These are phyloP conservation scores for Syrmaticus mikado DNA, from an alignment of 2,113 vertebrate species.

Conservation along the genomic window DNA sequence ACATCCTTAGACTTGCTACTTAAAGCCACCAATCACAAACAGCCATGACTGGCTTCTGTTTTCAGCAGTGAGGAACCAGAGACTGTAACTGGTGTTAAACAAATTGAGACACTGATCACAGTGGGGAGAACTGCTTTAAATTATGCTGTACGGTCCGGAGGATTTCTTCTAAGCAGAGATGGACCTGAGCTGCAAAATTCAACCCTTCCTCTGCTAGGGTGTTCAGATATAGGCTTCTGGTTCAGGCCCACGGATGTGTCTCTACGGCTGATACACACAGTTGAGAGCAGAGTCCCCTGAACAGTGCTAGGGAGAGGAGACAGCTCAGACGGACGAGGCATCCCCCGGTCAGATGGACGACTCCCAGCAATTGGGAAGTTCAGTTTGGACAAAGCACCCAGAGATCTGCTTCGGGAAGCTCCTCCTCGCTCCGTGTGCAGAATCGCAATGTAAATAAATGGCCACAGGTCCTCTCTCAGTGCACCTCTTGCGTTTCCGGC, in stretches of 20 bases:
- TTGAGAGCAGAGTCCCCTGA: slow-evolving; percentile 71
- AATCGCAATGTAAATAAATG: slow-evolving; percentile 21
- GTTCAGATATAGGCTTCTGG: slow-evolving; percentile 66
- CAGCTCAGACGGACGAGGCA: slow-evolving; percentile 57
- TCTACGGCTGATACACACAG: slow-evolving; percentile 51
- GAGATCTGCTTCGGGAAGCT: slow-evolving; percentile 36
- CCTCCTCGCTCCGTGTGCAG: slow-evolving; percentile 59
- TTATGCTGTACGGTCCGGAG: slow-evolving; percentile 44
- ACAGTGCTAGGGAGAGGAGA: slow-evolving; percentile 67
- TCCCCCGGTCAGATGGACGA: slow-evolving; percentile 44
- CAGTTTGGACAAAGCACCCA: slow-evolving; percentile 71
- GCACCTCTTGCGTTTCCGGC: slow-evolving; percentile 56
- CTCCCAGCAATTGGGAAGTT: slow-evolving; percentile 50
- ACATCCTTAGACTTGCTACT: slow-evolving; percentile 77
- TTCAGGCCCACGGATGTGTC: slow-evolving; percentile 60
- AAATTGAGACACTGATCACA: slow-evolving; percentile 68
- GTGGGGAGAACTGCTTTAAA: slow-evolving; percentile 69
- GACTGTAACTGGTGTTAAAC: slow-evolving; percentile 64
- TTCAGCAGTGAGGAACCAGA: slow-evolving; percentile 68
- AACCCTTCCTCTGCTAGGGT: slow-evolving; percentile 66
- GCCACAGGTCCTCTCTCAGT: slow-evolving; percentile 37
- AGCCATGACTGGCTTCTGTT: slow-evolving; percentile 50
- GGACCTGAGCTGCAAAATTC: slow-evolving; percentile 74
- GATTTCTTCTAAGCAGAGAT: slow-evolving; percentile 65
- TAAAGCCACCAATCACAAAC: slow-evolving; percentile 78